A percentile compares a stretch with the other conserved stretches of the same genome.
Evolutionary conservation across 1,140 invertebrate species (phyloP).

Genomic region (Protaetia brevitarsis): DNA sequence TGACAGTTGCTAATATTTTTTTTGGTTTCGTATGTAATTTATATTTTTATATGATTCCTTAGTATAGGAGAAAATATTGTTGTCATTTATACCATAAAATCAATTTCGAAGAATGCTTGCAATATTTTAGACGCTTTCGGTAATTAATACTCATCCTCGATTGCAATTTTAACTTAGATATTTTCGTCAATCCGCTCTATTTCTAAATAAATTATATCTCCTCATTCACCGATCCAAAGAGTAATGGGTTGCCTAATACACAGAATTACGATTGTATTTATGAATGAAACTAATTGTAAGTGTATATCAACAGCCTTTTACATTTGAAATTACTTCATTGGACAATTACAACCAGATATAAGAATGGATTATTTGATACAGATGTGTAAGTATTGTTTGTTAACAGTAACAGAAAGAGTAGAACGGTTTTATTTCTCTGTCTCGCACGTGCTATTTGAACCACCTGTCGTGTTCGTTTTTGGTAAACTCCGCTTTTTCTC

Average conservation of each 20-base stretch:
- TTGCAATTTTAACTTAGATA: too few relatives aligned
- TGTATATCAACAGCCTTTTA: neutral
- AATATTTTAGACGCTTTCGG: too few relatives aligned
- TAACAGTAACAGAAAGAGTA: neutral
- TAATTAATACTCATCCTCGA: too few relatives aligned
- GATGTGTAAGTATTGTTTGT: neutral
- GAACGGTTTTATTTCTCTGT: neutral
- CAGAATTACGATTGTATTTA: neutral
- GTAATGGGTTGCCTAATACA: neutral
- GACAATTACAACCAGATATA: neutral
- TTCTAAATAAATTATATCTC: too few relatives aligned
- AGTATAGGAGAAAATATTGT: too few relatives aligned
- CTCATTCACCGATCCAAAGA: too few relatives aligned
- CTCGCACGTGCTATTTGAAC: neutral
- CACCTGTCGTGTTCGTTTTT: slow-evolving; percentile 22
- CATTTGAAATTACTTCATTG: neutral
- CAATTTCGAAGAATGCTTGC: too few relatives aligned
- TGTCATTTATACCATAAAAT: too few relatives aligned
- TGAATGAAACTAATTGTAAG: neutral
- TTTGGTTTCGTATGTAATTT: too few relatives aligned
- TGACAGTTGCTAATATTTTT: too few relatives aligned
- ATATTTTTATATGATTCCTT: too few relatives aligned
- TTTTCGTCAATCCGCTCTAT: too few relatives aligned
- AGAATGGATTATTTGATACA: neutral
- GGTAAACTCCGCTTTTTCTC: slow-evolving; percentile 20